Percentiles rank a stretch among this genome's conserved stretches.
These are phyloP conservation scores for Philopedon plagiatum DNA, from an alignment of 2,888 invertebrate species.

Conservation along the genomic window DNA sequence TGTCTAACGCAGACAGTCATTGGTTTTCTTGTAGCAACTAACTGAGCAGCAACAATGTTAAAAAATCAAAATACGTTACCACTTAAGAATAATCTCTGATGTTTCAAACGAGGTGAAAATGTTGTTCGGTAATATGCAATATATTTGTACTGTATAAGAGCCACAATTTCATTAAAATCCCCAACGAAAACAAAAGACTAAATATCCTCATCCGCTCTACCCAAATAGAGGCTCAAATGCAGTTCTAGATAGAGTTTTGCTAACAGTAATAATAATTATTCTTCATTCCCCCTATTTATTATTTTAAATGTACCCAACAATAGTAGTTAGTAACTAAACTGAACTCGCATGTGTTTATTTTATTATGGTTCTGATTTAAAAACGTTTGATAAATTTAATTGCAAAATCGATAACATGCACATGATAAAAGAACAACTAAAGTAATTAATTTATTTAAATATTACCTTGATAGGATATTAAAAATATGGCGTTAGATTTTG, in stretches of 20 bases:
- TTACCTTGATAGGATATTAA: background rate
- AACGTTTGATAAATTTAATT: background rate
- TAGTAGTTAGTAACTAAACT: constrained; percentile 7
- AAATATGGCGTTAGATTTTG: background rate
- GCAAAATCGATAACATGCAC: background rate
- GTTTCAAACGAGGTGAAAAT: no score
- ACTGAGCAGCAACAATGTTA: no score
- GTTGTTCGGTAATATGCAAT: no score
- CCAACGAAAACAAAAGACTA: constrained; percentile 16
- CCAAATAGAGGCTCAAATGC: constrained; percentile 17
- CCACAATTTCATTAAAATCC: background rate
- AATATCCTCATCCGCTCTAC: constrained; percentile 27
- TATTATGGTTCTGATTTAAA: constrained; percentile 9
- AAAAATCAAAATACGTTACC: no score
- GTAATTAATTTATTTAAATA: background rate
- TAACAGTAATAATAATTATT: constrained; percentile 23
- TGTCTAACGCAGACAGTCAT: no score
- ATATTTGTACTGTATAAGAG: background rate
- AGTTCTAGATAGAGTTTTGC: constrained; percentile 7
- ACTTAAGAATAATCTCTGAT: no score
- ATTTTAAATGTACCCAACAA: constrained; percentile 18
- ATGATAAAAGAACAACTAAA: background rate
- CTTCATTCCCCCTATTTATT: constrained; percentile 17
- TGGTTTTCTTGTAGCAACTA: no score
- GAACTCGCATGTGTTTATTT: background rate